Evolutionary conservation across 2,113 vertebrate species (phyloP).

Genomic region (Scytalopus superciliaris): DNA sequence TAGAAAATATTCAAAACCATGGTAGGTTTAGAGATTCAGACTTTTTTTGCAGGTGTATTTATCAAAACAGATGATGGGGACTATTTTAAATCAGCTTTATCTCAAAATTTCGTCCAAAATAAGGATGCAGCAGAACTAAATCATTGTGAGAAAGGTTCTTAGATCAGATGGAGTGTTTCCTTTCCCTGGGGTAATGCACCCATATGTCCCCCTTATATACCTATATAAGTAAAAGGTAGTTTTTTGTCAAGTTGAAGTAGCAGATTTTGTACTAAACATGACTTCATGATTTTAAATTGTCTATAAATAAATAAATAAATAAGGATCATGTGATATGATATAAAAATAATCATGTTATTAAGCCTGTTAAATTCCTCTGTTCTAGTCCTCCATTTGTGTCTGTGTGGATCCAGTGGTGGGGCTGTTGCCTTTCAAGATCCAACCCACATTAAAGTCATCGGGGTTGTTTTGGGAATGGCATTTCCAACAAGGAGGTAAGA

Average conservation of each 20-base stretch:
- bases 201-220: neutral
- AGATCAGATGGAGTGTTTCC: neutral
- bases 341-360: neutral
- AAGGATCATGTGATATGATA: neutral
- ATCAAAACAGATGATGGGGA: neutral
- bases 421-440: neutral
- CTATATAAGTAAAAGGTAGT: neutral
- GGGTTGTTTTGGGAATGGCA: neutral
- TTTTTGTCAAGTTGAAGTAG: neutral
- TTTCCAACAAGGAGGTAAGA: neutral
- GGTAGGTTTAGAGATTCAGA: neutral
- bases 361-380: neutral
- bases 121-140: neutral
- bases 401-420: neutral
- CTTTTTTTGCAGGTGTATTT: neutral
- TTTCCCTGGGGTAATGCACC: neutral
- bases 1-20: neutral
- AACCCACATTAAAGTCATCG: neutral
- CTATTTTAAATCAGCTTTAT: neutral
- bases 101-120: neutral
- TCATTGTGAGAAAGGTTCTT: neutral
- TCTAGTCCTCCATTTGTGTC: neutral
- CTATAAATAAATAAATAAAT: neutral
- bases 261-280: neutral
- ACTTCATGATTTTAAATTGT: neutral